Base-by-base conservation (phyloP, 2,113 vertebrate species). In the Tetrax tetrax region DNA sequence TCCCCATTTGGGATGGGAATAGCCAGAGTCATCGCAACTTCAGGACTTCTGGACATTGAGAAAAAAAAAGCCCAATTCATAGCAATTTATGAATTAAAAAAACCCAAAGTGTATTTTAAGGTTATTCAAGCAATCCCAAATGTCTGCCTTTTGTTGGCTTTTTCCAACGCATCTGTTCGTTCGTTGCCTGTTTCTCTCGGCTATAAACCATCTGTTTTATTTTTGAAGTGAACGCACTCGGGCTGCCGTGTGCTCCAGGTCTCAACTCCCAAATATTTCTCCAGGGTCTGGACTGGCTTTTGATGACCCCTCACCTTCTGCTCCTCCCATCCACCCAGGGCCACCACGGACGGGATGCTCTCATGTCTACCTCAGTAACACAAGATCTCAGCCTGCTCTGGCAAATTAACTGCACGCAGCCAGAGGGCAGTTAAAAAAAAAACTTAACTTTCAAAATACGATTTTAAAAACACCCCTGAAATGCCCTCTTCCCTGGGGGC, bases 171-270 rank as follows among this genome's bases (percentile, higher is more conserved):
- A 35, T 50, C 21, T 93, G 4, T 57, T 79, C 70, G 2, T 8
- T 27, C 69, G 48, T 61, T 91, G 47, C 89, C 37, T 18, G 6
- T 60, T 78, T 84, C 87, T 57, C 77, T 68, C 5, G 1, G 69
- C 81, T 53, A 12, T 21, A 29, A 94, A 87, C 76, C 87, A 87
- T 48, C 91, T 89, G 83, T 3, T 89, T 81, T 7, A 29, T 22
- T 27, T 85, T 2, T 19, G 18, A 21, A 87, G 77, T 1, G 45
- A 74, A 5, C 0, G 0, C 48, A 2, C 38, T 68, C 2, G 0
- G 48, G 85, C 82, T 87, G 74, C 74, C 0, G 0, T 6, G 56
- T 0, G 2, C 78, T 53, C 81, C 82, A 12, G 56, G 64, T 48
- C 63, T 57, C 29, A 0, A 0, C 35, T 87, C 74, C 88, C 74